A percentile compares a stretch with the other conserved stretches of the same genome.
These are phyloP conservation scores for Riptortus pedestris DNA, from an alignment of 1,140 invertebrate species.

Conservation along the genomic window DNA sequence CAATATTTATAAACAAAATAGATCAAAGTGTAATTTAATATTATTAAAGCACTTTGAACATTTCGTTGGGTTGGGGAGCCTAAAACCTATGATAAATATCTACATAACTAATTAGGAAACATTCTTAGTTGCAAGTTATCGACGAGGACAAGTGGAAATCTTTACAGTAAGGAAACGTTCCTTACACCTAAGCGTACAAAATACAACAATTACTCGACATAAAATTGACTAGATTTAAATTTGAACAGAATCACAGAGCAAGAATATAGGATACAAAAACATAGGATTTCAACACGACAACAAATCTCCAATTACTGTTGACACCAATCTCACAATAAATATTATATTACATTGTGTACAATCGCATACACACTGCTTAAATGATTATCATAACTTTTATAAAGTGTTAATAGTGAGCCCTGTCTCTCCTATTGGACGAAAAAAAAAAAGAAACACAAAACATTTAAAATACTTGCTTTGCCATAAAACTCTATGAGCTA, in stretches of 20 bases:
- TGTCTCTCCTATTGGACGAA: constrained; percentile 5
- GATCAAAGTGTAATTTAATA: too few relatives aligned
- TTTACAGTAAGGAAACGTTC: constrained; percentile 13
- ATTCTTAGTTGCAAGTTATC: background rate
- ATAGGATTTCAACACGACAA: constrained; percentile 15
- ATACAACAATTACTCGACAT: constrained; percentile 14
- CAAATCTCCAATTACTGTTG: constrained; percentile 1
- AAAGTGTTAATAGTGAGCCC: constrained; percentile 22
- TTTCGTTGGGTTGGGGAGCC: background rate
- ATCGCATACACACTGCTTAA: background rate
- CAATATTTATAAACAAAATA: too few relatives aligned
- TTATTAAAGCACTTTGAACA: too few relatives aligned
- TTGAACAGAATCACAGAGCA: constrained; percentile 19
- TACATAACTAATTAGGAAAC: constrained; percentile 2
- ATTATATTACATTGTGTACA: background rate
- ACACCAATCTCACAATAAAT: constrained; percentile 11
- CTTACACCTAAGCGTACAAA: constrained; percentile 11
- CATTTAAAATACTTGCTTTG: background rate
- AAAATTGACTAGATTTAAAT: constrained; percentile 22
- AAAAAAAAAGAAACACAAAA: background rate
- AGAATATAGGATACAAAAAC: constrained; percentile 11
- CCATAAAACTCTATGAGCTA: background rate
- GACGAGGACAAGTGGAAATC: background rate
- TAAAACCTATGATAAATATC: background rate
- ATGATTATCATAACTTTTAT: constrained; percentile 12